These are phyloP conservation scores for Megaceryle alcyon DNA, from an alignment of 2,797 vertebrate genomes.

Conservation along the genomic window DNA sequence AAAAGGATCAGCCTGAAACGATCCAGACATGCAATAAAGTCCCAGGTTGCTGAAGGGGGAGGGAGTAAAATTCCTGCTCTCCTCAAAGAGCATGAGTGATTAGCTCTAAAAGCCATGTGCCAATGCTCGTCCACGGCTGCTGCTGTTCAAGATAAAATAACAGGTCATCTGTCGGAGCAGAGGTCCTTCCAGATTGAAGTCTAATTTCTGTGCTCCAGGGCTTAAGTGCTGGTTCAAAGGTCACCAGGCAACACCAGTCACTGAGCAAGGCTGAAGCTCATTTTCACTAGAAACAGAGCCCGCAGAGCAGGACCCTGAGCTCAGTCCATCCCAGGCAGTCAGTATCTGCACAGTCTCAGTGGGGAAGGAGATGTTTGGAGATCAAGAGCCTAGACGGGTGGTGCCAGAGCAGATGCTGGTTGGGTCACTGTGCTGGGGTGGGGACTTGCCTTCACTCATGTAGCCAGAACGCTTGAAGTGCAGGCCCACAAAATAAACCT, in stretches of 20 bases:
- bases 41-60: constrained; percentile 45
- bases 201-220: constrained; percentile 56
- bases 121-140: constrained; percentile 1
- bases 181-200: constrained; percentile 30
- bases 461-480: constrained; percentile 13
- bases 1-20: constrained; percentile 49
- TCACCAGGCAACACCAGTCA: background rate
- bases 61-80: constrained; percentile 41
- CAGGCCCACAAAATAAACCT: background rate
- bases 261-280: constrained; percentile 27
- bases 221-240: constrained; percentile 49
- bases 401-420: background rate
- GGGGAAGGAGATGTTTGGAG: background rate
- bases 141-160: constrained; percentile 54
- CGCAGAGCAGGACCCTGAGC: background rate
- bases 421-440: background rate
- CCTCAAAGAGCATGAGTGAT: constrained; percentile 49
- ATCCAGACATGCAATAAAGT: constrained; percentile 56
- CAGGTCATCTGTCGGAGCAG: constrained; percentile 51
- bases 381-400: background rate
- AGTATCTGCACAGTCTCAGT: constrained; percentile 55
- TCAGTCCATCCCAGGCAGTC: background rate
- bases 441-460: background rate
- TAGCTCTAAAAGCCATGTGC: constrained; percentile 60
- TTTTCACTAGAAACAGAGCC: constrained; percentile 43